phyloP scores from a whole-genome alignment of 2,113 vertebrate genomes.

The Eolophus roseicapilla region DNA sequence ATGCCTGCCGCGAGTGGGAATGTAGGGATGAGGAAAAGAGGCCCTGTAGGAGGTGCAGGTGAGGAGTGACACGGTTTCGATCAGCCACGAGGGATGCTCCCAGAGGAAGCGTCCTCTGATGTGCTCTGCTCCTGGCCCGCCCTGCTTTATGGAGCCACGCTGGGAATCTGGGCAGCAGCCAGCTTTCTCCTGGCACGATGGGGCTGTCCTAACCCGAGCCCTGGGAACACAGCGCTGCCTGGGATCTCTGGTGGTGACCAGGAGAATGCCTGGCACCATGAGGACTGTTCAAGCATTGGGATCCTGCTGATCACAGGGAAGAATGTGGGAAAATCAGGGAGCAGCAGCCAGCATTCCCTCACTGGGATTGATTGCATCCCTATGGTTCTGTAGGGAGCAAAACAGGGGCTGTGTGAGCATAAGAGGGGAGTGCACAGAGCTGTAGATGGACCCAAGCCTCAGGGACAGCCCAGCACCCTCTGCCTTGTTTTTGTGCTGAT shows the following conservation, averaged over 20 bases:
- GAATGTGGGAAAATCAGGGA: background rate
- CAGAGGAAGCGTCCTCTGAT: background rate
- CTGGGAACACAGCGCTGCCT: background rate
- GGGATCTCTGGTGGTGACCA: accelerated
- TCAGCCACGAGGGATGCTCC: background rate
- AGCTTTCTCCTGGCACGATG: background rate
- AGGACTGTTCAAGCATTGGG: background rate
- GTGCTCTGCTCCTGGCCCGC: background rate
- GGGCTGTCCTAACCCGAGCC: background rate
- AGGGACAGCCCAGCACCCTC: background rate
- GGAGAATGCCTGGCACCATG: accelerated
- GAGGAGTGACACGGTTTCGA: background rate
- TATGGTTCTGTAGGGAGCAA: background rate
- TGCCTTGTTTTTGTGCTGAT: background rate
- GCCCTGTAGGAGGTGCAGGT: background rate
- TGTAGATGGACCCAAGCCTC: background rate
- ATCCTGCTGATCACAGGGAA: background rate
- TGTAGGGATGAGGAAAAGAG: background rate
- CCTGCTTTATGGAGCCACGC: background rate
- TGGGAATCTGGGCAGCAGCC: background rate
- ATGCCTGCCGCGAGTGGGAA: accelerated
- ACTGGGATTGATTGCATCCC: background rate
- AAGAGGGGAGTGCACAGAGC: background rate
- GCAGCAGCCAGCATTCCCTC: background rate
- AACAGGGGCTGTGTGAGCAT: background rate